These are phyloP conservation scores for Teleopsis dalmanni DNA, from an alignment of 1,140 invertebrate species.

Conservation along the genomic window DNA sequence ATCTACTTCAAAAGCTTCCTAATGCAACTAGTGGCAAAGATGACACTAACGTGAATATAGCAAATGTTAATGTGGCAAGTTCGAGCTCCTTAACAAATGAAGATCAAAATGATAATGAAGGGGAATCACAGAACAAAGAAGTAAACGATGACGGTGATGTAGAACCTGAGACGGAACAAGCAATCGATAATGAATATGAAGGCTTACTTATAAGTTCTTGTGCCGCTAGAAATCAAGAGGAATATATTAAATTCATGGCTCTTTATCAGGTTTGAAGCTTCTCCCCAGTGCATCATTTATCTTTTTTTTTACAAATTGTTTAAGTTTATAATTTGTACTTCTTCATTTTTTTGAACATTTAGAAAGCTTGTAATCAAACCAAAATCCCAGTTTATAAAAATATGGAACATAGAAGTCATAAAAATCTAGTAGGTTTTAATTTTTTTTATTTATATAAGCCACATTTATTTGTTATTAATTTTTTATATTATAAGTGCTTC, in stretches of 20 bases:
- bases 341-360: constrained; percentile 16
- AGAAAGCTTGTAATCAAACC: constrained; percentile 35
- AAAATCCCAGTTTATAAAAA: constrained; percentile 26
- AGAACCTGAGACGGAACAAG: neutral
- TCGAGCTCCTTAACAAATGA: too few species aligned
- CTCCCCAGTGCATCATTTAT: too few species aligned
- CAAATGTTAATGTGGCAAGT: too few species aligned
- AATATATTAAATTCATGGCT: constrained; percentile 38
- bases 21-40: too few species aligned
- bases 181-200: constrained; percentile 25
- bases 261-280: constrained; percentile 38
- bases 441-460: constrained; percentile 6
- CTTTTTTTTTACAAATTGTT: constrained; percentile 10
- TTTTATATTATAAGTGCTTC: too few species aligned
- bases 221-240: constrained; percentile 29
- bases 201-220: constrained; percentile 34
- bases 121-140: neutral
- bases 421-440: constrained; percentile 28
- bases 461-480: too few species aligned
- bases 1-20: too few species aligned
- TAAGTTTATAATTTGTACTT: constrained; percentile 13
- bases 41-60: too few species aligned
- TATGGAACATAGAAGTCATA: neutral
- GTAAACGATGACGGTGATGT: too few species aligned
- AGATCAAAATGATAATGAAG: neutral